These are phyloP conservation scores for Neolamprologus brichardi DNA, from an alignment of 2,113 vertebrate species.

Conservation along the genomic window DNA sequence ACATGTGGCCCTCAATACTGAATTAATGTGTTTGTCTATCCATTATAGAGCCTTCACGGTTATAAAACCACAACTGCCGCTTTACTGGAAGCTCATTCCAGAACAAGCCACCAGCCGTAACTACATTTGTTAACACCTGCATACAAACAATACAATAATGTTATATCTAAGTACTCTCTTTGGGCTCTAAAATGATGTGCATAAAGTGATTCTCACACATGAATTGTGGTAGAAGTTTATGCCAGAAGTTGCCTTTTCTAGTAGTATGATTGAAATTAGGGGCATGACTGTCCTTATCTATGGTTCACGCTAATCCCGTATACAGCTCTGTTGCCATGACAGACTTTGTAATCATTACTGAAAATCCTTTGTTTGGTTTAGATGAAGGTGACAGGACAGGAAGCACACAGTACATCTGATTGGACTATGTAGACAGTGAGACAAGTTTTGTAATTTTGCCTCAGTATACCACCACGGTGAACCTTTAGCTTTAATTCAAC, in stretches of 20 bases:
- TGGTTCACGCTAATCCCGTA: not conserved
- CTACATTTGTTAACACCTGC: not conserved
- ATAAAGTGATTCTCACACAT: not conserved
- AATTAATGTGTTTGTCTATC: conserved; percentile 4
- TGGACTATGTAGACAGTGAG: not conserved
- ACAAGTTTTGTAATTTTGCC: not conserved
- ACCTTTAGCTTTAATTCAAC: not conserved
- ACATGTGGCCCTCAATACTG: conserved; percentile 13
- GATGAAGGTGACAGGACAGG: not conserved
- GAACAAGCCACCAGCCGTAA: not conserved
- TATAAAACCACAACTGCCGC: not conserved
- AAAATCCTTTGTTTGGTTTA: not conserved
- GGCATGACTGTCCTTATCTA: not conserved
- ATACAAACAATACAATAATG: not conserved
- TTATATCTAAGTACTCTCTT: not conserved
- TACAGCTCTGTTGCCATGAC: not conserved
- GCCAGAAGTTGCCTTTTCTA: not conserved
- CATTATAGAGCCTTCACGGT: not conserved
- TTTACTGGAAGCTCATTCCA: not conserved
- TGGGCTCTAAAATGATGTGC: not conserved
- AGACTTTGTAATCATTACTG: not conserved
- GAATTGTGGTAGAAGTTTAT: not conserved
- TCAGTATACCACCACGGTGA: not conserved
- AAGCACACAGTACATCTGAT: accelerated
- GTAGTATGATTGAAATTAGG: accelerated